Percentiles rank a stretch among this genome's conserved stretches.
Evolutionary conservation across 2,113 vertebrate genomes (phyloP).

Genomic region (Holacanthus passer): DNA sequence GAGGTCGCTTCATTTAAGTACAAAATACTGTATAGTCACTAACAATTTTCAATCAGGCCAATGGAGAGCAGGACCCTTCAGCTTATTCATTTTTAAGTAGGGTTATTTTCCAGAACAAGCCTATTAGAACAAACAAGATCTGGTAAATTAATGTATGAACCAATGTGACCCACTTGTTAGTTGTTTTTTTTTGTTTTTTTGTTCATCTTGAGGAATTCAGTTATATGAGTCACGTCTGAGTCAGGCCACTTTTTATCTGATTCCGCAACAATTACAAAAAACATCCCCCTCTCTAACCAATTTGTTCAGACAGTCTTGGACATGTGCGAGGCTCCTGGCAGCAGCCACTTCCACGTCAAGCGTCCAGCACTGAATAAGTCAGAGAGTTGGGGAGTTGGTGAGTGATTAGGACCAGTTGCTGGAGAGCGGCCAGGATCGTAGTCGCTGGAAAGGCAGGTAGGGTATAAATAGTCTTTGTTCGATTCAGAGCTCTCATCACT

Average conservation of each 20-base stretch:
- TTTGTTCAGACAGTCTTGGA: slow-evolving; percentile 42
- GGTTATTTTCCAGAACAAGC: background rate
- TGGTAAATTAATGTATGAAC: background rate
- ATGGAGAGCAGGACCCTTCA: background rate
- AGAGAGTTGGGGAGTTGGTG: slow-evolving; percentile 45
- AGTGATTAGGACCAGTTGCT: slow-evolving; percentile 54
- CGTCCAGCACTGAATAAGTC: slow-evolving; percentile 6
- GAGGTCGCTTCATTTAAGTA: background rate
- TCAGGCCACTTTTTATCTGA: slow-evolving; percentile 36
- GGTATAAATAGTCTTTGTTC: slow-evolving; percentile 56
- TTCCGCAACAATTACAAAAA: slow-evolving; percentile 41
- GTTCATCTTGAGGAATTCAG: slow-evolving; percentile 23
- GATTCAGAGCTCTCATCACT: slow-evolving; percentile 43
- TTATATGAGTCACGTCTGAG: slow-evolving; percentile 9
- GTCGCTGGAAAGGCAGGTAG: slow-evolving; percentile 44
- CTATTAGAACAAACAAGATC: background rate
- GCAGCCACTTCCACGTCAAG: slow-evolving; percentile 50
- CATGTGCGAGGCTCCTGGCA: slow-evolving; percentile 37
- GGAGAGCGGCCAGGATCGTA: slow-evolving; percentile 48
- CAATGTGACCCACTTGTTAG: background rate
- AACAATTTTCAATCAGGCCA: background rate
- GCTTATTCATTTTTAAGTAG: background rate
- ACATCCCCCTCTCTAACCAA: slow-evolving; percentile 12
- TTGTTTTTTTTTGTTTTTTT: slow-evolving; percentile 1
- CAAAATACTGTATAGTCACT: background rate